Conservation (phyloP, 1,140 invertebrate species). For the Pseudomyrmex concolor region DNA sequence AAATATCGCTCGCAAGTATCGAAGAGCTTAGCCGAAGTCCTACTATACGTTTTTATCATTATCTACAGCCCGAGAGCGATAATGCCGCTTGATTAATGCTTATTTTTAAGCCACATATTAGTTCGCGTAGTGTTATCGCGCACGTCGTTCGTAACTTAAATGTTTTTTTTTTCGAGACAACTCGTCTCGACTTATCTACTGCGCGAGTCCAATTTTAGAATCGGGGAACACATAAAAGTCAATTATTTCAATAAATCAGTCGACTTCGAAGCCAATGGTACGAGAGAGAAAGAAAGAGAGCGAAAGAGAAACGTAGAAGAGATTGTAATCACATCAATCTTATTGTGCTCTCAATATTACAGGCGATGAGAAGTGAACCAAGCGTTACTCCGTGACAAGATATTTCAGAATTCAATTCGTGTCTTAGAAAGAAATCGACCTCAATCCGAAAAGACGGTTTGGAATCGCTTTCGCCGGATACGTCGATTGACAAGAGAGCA, state of each 20-base stretch:
- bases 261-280: too few relatives aligned
- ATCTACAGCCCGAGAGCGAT: neutral
- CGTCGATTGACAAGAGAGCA: neutral
- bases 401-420: neutral
- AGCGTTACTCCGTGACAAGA: neutral
- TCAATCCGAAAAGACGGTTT: constrained; percentile 17
- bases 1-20: constrained; percentile 11
- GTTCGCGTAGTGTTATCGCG: neutral
- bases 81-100: constrained; percentile 20
- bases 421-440: neutral
- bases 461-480: constrained; percentile 42
- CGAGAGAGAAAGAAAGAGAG: too few relatives aligned
- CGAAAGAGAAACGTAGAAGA: too few relatives aligned
- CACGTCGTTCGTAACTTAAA: too few relatives aligned
- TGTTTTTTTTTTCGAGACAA: too few relatives aligned
- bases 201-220: too few relatives aligned
- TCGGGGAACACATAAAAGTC: too few relatives aligned
- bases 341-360: too few relatives aligned
- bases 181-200: too few relatives aligned
- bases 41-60: constrained; percentile 3
- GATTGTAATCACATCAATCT: too few relatives aligned
- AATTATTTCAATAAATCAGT: too few relatives aligned
- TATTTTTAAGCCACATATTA: constrained; percentile 6
- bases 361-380: neutral
- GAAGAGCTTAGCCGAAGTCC: neutral